phyloP scores from a whole-genome alignment of 2,888 invertebrate genomes.

The Dicycla oo region DNA sequence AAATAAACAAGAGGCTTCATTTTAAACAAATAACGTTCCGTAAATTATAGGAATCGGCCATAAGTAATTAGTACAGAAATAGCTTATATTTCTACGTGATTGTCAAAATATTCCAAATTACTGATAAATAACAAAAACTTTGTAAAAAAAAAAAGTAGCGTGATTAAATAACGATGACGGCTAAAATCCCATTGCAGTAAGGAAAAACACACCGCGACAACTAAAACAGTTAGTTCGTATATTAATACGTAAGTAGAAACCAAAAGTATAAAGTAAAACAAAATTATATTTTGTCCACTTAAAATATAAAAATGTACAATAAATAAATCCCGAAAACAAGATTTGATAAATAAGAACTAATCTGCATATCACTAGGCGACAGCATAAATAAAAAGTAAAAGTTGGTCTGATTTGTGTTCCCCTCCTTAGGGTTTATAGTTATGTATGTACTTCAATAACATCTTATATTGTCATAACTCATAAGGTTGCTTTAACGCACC shows the following conservation, averaged over 20 bases:
- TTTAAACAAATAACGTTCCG: no score
- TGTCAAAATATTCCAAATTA: not conserved
- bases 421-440: not conserved
- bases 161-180: not conserved
- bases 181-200: not conserved
- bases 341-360: conserved; percentile 10
- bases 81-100: not conserved
- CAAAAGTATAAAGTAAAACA: conserved; percentile 23
- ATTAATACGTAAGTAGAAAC: conserved; percentile 22
- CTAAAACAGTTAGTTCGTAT: not conserved
- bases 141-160: not conserved
- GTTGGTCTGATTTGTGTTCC: not conserved
- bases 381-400: not conserved
- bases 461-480: not conserved
- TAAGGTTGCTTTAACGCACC: not conserved
- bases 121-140: not conserved
- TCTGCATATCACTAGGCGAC: conserved; percentile 3
- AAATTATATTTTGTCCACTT: conserved; percentile 52
- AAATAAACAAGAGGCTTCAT: no score
- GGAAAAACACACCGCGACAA: no score
- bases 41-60: no score
- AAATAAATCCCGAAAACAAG: conserved; percentile 30
- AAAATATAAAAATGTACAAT: conserved; percentile 44
- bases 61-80: no score
- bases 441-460: not conserved